Base-by-base conservation (phyloP, 2,113 vertebrate species). In the Megaceryle maxima region DNA sequence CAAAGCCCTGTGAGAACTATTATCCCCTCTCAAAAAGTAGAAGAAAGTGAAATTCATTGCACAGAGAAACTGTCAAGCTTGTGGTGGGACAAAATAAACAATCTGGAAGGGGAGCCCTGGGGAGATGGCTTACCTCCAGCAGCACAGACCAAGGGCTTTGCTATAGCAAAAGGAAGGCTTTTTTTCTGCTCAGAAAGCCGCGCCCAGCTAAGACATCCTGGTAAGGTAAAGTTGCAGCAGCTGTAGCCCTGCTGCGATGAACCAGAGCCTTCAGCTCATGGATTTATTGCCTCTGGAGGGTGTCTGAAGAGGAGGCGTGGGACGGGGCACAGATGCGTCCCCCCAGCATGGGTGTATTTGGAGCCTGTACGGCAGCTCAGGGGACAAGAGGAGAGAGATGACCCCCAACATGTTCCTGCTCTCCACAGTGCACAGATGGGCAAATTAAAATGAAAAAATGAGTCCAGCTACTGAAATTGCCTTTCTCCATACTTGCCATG, bases 331-430 rank as follows among this genome's bases (percentile, higher is more conserved):
- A 64, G 70, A 46, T 18, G 19, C 4, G 13, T n/a, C 44, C 44
- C 5, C 39, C 16, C 39, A 4, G 24, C 1, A 0, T 0, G 1
- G 19, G 7, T 56, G 19, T 18, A 22, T 69, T 74, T 6, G 4
- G 60, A 69, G 39, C 7, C 8, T 21, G 48, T 16, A 7, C 2
- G 5, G 41, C 25, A 66, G 18, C 0, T 1, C 22, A 50, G 31
- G n/a, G 11, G 2, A 44, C 35, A 82, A 48, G 41, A 83, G 24
- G 17, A 35, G 6, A 12, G 15, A 13, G 6, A 33, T n/a, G 37
- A 62, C 13, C 14, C 11, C 9, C 4, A 1, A 24, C 4, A 7
- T 16, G 5, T 31, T 29, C 60, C 31, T 60, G 14, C 26, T 73
- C 57, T 83, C 53, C 59, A 37, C 37, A 62, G 25, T 0, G 1